Evolutionary conservation across 1,140 invertebrate species (phyloP), one percentile per base, ranked within the genome.

Genomic region (Philopotamus ludificatus): DNA sequence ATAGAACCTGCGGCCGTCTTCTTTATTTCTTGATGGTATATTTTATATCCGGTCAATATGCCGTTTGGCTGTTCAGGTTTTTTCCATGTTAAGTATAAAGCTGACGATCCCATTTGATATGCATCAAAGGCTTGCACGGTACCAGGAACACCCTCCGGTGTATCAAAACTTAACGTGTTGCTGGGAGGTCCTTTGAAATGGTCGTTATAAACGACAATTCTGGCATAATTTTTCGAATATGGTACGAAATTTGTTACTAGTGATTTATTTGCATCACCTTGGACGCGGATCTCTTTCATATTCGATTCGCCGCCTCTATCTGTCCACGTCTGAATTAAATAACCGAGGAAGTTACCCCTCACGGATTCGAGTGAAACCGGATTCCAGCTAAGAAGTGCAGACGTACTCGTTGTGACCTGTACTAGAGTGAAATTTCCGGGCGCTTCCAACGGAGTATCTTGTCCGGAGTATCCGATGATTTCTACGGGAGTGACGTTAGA

Each of bases 271-370:
- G 84, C 85, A 71, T 89, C 87, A 0, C 85, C 85, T 72, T 86
- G 87, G n/a, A 93, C 84, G 47, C 90, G 83, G 47, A 93, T 90
- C 77, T 95, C 92, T 54, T 90, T 83, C 47, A 88, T 79, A 8
- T 84, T 85, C 61, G 89, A 86, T 72, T 89, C 86, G 28, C 88
- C 86, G 45, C 91, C 90, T 41, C 81, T 81, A n/a, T 93, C 90
- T 2, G 89, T 93, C 95, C 95, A 97, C 1, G 91, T 95, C 78
- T 95, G 91, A 57, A 98, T 93, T 78, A 96, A 96, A 76, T 98
- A 98, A 9, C 95, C 95, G 72, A 89, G 90, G 75, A 98, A 94
- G 76, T 97, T 90, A n/a, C 95, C 95, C 20, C 86, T 80, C 0
- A 97, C 86, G 0, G 89, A 88, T 47, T 91, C 86, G 0, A 84